Conservation (phyloP, 92 coral and sea anemone species). For the Palythoa caribaeorum region DNA sequence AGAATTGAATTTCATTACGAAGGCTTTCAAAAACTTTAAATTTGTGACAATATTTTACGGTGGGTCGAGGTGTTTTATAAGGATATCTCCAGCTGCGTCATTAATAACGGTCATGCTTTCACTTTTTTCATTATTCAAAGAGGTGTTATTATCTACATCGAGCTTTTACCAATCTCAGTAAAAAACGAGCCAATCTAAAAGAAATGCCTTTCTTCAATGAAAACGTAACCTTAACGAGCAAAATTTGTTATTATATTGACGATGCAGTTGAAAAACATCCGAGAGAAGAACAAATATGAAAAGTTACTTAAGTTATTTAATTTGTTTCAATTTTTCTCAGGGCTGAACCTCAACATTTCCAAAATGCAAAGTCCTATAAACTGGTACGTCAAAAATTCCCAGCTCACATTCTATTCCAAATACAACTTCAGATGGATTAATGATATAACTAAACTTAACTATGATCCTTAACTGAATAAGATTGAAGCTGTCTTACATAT, state of each 20-base stretch:
- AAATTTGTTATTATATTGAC: too few relatives aligned
- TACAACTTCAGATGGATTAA: background rate
- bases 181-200: background rate
- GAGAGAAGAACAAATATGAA: too few relatives aligned
- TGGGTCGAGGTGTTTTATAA: background rate
- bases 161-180: background rate
- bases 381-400: background rate
- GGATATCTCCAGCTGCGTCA: too few relatives aligned
- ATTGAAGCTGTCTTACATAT: too few relatives aligned
- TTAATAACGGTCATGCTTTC: background rate
- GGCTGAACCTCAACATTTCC: background rate
- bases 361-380: background rate
- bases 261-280: too few relatives aligned
- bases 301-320: background rate
- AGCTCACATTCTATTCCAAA: background rate
- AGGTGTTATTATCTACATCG: background rate
- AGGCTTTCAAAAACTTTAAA: background rate
- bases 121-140: background rate
- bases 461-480: too few relatives aligned
- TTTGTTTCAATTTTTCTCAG: background rate
- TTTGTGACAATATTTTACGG: background rate
- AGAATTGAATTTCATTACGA: background rate
- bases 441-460: background rate
- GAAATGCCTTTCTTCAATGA: background rate
- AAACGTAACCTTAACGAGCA: background rate